These are phyloP conservation scores for Lophius piscatorius DNA, from an alignment of 2,113 vertebrate species.

Conservation along the genomic window DNA sequence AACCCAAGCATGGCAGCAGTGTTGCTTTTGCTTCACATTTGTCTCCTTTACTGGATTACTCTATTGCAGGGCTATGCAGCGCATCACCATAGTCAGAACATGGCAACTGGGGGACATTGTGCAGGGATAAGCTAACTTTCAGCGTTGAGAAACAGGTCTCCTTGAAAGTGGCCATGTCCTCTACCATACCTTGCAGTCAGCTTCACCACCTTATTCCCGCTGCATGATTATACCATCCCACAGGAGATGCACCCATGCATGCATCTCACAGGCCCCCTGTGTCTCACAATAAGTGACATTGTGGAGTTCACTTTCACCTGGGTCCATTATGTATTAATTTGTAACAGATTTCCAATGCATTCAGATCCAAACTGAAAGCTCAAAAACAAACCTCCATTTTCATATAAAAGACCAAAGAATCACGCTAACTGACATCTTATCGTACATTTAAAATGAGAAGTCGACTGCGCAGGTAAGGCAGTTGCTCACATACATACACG, in stretches of 20 bases:
- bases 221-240: slow-evolving; percentile 65
- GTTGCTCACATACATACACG: slow-evolving; percentile 26
- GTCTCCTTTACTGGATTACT: slow-evolving; percentile 77
- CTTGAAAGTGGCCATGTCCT: slow-evolving; percentile 64
- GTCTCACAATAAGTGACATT: slow-evolving; percentile 48
- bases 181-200: slow-evolving; percentile 60
- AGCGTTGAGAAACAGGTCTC: slow-evolving; percentile 54
- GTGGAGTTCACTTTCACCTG: slow-evolving; percentile 46
- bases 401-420: slow-evolving; percentile 4
- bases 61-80: slow-evolving; percentile 63
- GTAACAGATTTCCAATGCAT: slow-evolving; percentile 24
- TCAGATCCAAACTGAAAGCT: slow-evolving; percentile 13
- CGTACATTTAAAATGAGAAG: slow-evolving; percentile 25
- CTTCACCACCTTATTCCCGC: slow-evolving; percentile 55
- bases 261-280: slow-evolving; percentile 39
- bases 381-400: slow-evolving; percentile 31
- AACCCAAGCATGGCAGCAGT: slow-evolving; percentile 56
- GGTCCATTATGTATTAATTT: slow-evolving; percentile 62
- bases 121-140: slow-evolving; percentile 75
- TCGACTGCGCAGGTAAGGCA: slow-evolving; percentile 21
- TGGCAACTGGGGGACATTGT: slow-evolving; percentile 72
- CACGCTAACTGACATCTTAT: slow-evolving; percentile 5
- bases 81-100: slow-evolving; percentile 61
- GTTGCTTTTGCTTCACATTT: slow-evolving; percentile 62
- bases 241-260: slow-evolving; percentile 61